Percentiles rank a stretch among this genome's conserved stretches.
Conservation (phyloP, 2,113 vertebrate genomes). For the Deroptyus accipitrinus region DNA sequence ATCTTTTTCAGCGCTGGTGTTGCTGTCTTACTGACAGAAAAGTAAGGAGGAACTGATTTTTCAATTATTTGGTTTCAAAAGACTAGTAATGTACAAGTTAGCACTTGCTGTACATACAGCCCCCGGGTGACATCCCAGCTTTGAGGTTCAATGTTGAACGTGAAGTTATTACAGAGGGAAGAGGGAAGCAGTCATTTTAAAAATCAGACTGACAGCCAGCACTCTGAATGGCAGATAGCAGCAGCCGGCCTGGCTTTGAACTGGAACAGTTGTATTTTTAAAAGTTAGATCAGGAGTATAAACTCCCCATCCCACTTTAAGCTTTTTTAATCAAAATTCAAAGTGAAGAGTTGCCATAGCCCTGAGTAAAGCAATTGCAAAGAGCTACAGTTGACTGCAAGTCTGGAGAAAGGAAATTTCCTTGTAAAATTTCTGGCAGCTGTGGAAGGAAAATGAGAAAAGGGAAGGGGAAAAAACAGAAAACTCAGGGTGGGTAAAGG, state of each 20-base stretch:
- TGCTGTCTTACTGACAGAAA: background rate
- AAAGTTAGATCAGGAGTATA: conserved; percentile 37
- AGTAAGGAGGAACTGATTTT: conserved; percentile 29
- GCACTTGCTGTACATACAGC: background rate
- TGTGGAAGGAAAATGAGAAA: background rate
- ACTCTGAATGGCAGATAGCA: conserved; percentile 22
- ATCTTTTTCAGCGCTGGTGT: background rate
- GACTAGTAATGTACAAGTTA: background rate
- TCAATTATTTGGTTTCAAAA: conserved; percentile 29
- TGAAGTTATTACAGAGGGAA: conserved; percentile 35
- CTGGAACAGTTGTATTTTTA: conserved; percentile 13
- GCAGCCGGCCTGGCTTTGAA: conserved; percentile 48
- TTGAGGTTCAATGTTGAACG: conserved; percentile 24
- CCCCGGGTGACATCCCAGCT: conserved; percentile 18
- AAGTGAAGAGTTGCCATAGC: conserved; percentile 25
- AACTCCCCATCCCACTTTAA: conserved; percentile 21
- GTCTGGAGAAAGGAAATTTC: background rate
- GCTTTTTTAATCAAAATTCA: conserved; percentile 53
- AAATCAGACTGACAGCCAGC: conserved; percentile 26
- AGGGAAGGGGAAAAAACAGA: rapidly evolving
- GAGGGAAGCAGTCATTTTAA: conserved; percentile 13
- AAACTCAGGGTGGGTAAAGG: background rate
- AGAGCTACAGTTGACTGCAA: background rate
- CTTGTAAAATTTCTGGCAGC: background rate
- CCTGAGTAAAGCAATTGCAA: conserved; percentile 21